Evolutionary conservation across 35 echinoderm and acorn worm genomes (phyloP).

Genomic region (Heliocidaris tuberculata): DNA sequence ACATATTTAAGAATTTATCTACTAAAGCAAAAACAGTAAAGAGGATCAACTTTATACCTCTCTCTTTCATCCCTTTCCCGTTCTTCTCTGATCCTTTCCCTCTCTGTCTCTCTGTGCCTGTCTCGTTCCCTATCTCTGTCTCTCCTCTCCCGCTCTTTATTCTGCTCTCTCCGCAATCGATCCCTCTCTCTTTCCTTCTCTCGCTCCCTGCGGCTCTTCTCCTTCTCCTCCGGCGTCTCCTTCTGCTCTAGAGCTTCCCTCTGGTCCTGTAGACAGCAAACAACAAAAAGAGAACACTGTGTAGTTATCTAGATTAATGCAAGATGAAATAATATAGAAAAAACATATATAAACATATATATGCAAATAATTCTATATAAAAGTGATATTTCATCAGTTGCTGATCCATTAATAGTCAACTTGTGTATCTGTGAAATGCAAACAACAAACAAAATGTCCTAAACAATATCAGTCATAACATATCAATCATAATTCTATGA

Average conservation of each 20-base stretch:
- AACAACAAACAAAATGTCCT: not conserved
- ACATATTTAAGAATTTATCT: no score
- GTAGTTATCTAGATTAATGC: not conserved
- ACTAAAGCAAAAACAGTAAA: not conserved
- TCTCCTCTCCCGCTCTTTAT: constrained; percentile 60
- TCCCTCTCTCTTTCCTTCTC: constrained; percentile 65
- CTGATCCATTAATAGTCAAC: not conserved
- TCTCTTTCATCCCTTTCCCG: constrained; percentile 60
- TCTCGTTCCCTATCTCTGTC: constrained; percentile 62
- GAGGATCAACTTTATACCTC: constrained; percentile 33
- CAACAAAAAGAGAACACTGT: not conserved
- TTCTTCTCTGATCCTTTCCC: constrained; percentile 46
- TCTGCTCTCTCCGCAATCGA: constrained; percentile 51
- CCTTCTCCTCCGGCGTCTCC: constrained; percentile 54
- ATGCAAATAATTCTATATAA: not conserved
- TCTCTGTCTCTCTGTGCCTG: constrained; percentile 63
- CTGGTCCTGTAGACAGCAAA: constrained; percentile 46
- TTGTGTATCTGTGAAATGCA: not conserved
- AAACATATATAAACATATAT: no score
- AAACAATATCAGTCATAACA: no score
- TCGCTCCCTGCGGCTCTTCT: constrained; percentile 68
- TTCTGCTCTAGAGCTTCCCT: constrained; percentile 57
- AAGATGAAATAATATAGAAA: not conserved
- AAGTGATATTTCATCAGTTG: not conserved
- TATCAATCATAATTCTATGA: not conserved